Percentiles rank a stretch among this genome's conserved stretches.
Conservation (phyloP, 2,797 vertebrate genomes). For the Anomalospiza imberbis region DNA sequence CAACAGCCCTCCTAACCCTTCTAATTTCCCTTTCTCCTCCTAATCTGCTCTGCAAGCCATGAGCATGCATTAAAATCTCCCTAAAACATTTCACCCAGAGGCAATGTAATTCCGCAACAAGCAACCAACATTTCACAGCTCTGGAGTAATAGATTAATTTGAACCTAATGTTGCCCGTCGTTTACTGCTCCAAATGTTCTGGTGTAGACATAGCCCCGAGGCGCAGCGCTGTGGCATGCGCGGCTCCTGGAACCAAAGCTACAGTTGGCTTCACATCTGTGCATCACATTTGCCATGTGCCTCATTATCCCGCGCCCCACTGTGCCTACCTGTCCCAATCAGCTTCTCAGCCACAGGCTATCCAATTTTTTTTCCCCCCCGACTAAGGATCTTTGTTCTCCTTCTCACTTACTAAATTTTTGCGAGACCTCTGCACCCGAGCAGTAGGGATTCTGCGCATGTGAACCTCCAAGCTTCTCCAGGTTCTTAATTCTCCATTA, state of each 20-base stretch:
- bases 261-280: constrained; percentile 88
- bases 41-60: constrained; percentile 85
- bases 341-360: constrained; percentile 83
- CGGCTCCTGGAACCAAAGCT: constrained; percentile 79
- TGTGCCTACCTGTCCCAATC: constrained; percentile 88
- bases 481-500: constrained; percentile 80
- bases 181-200: constrained; percentile 87
- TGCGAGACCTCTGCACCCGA: constrained; percentile 81
- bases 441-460: constrained; percentile 73
- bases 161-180: constrained; percentile 82
- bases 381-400: constrained; percentile 85
- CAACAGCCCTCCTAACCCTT: constrained; percentile 76
- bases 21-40: constrained; percentile 86
- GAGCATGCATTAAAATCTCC: constrained; percentile 88
- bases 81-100: constrained; percentile 83
- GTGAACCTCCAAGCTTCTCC: constrained; percentile 73
- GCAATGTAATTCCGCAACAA: constrained; percentile 86
- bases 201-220: constrained; percentile 84
- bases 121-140: constrained; percentile 86
- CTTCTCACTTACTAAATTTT: constrained; percentile 85
- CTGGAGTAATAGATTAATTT: constrained; percentile 87
- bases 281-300: constrained; percentile 85
- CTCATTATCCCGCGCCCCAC: constrained; percentile 84
- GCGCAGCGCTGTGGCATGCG: constrained; percentile 78
- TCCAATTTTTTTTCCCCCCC: constrained; percentile 74